Evolutionary conservation across 2,888 invertebrate genomes (phyloP), one percentile per base, ranked within the genome.

Genomic region (Eupithecia pulchellata): DNA sequence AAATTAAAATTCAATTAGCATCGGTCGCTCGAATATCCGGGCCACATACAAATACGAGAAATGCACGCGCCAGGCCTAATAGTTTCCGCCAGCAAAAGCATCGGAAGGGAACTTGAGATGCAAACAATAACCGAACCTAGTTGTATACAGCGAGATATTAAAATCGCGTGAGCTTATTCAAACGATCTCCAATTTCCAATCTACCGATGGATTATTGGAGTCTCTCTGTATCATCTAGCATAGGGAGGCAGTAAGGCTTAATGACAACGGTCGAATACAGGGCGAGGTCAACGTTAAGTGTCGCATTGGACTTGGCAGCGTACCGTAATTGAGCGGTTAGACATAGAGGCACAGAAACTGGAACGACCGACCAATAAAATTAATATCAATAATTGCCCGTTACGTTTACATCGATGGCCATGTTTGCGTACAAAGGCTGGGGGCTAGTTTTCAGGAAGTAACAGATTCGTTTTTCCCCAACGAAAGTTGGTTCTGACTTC

Each of bases 271-370:
- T 84, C 89, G 88, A 88, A 89, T 89, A 86, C 87, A 86, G 88
- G 87, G 90, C 86, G 91, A 88, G 91, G 91, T 91, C 92, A 87
- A 78, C 89, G 81, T 84, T 86, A 87, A 90, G 86, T 90, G 88
- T 89, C 88, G 84, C 83, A 86, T 86, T 88, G 89, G 86, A 89
- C 87, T 91, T 90, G 89, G 87, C 89, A 87, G 82, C 84, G 79
- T 81, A 78, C 82, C 84, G 86, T 89, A 90, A 90, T 91, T 90
- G 89, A 89, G 83, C 86, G 80, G 84, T 88, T 87, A 88, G 86
- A 82, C 82, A 80, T 81, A 75, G 77, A 72, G 47, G 80, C 78
- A 72, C 72, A 77, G 79, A 74, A 69, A 69, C 69, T 74, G 66
- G 69, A 73, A 73, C 73, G 71, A 72, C 75, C 70, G 69, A 67